Percentiles rank a stretch among this genome's conserved stretches.
phyloP scores from a whole-genome alignment of 1,140 invertebrate genomes.

The Pogonognathellus flavescens region DNA sequence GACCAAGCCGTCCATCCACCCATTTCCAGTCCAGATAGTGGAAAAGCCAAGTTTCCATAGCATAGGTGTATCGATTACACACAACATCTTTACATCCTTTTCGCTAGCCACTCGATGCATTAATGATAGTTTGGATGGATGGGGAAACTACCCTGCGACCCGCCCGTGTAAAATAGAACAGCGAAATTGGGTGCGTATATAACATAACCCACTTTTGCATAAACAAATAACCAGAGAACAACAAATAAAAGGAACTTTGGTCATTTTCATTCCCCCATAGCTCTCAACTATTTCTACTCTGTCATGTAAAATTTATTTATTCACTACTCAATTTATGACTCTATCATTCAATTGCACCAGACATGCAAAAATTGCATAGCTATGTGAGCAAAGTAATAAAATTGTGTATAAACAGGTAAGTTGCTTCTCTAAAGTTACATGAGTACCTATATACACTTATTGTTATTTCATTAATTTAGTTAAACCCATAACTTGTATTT shows the following conservation, averaged over 20 bases:
- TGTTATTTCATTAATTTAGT: no score
- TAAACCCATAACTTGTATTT: no score
- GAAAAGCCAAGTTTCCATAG: background rate
- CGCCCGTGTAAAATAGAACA: background rate
- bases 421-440: no score
- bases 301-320: no score
- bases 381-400: no score
- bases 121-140: constrained; percentile 21
- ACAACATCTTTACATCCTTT: constrained; percentile 14
- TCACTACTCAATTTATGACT: no score
- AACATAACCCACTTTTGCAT: constrained; percentile 31
- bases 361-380: no score
- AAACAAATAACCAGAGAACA: background rate
- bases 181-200: background rate
- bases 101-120: constrained; percentile 7
- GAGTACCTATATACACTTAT: no score
- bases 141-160: background rate
- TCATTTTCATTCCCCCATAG: background rate
- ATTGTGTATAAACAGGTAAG: no score
- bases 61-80: constrained; percentile 22
- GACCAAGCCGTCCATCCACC: background rate
- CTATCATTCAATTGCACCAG: no score
- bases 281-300: background rate
- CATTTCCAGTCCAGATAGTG: background rate
- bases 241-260: constrained; percentile 24